These are phyloP conservation scores for Gobius niger DNA, from an alignment of 2,113 vertebrate species.

Conservation along the genomic window DNA sequence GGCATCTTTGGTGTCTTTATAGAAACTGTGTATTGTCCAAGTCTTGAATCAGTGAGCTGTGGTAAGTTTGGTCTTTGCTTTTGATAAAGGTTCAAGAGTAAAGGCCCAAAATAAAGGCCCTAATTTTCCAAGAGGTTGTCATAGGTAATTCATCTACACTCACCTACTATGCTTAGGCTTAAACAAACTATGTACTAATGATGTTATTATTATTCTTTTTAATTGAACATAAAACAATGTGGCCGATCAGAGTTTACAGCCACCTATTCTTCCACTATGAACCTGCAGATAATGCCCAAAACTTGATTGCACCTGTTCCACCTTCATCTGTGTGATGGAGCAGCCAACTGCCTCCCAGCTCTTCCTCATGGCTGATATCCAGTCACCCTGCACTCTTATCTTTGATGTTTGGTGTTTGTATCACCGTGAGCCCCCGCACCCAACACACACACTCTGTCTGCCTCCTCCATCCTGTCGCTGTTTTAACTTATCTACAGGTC, in stretches of 20 bases:
- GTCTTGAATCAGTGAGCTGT: too few species aligned
- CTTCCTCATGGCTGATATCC: conserved; percentile 40
- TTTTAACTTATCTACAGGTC: conserved; percentile 33
- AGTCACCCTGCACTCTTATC: conserved; percentile 54
- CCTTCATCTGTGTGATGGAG: conserved; percentile 28
- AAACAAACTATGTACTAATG: too few species aligned
- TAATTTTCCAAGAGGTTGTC: too few species aligned
- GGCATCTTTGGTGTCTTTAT: too few species aligned
- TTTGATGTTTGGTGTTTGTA: conserved; percentile 44
- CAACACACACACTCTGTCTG: conserved; percentile 18
- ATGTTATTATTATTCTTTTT: background rate
- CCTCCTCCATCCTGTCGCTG: conserved; percentile 16
- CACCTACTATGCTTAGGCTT: too few species aligned
- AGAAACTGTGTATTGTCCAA: too few species aligned
- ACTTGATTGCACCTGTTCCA: background rate
- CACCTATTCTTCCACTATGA: background rate
- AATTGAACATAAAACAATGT: background rate
- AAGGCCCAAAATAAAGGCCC: too few species aligned
- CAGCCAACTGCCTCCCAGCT: conserved; percentile 26
- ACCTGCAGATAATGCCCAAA: background rate
- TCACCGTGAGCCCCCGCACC: conserved; percentile 35
- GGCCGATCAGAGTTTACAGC: background rate
- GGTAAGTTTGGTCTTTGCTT: too few species aligned
- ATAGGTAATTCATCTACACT: too few species aligned
- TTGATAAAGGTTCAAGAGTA: too few species aligned